Conservation (phyloP, 2,797 vertebrate genomes). For the Dendrocincla tyrannina region DNA sequence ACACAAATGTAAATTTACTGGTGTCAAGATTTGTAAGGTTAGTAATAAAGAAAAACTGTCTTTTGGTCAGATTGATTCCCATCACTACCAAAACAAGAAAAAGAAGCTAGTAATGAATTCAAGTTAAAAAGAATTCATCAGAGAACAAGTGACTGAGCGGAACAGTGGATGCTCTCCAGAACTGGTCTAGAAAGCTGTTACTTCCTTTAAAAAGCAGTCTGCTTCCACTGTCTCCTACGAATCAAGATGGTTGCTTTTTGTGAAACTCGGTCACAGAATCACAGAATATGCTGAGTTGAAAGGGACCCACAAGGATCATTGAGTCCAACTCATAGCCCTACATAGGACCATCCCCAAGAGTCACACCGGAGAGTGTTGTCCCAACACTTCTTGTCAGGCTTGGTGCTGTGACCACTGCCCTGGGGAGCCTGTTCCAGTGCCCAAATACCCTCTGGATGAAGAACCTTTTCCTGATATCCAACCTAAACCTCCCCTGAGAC, state of each 20-base stretch:
- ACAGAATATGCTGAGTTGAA: not conserved
- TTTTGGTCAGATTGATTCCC: not conserved
- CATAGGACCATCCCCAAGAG: not conserved
- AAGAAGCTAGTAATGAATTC: not conserved
- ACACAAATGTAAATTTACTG: not conserved
- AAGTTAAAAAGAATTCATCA: not conserved
- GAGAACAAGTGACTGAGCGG: not conserved
- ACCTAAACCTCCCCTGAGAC: not conserved
- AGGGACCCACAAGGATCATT: not conserved
- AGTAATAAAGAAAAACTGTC: not conserved
- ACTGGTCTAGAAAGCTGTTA: not conserved
- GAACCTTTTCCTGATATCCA: not conserved
- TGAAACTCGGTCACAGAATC: not conserved
- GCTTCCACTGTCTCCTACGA: fast-evolving
- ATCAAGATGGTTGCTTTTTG: not conserved
- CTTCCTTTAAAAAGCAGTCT: not conserved
- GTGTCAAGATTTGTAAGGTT: not conserved
- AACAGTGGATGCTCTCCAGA: not conserved
- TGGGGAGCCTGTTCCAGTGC: not conserved
- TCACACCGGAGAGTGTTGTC: not conserved
- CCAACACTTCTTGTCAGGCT: not conserved
- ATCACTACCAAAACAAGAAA: not conserved
- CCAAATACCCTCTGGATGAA: not conserved
- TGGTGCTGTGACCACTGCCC: not conserved
- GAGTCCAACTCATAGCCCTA: not conserved